Base-by-base conservation (phyloP, 2,888 invertebrate genomes). In the Mesochorus sp. region DNA sequence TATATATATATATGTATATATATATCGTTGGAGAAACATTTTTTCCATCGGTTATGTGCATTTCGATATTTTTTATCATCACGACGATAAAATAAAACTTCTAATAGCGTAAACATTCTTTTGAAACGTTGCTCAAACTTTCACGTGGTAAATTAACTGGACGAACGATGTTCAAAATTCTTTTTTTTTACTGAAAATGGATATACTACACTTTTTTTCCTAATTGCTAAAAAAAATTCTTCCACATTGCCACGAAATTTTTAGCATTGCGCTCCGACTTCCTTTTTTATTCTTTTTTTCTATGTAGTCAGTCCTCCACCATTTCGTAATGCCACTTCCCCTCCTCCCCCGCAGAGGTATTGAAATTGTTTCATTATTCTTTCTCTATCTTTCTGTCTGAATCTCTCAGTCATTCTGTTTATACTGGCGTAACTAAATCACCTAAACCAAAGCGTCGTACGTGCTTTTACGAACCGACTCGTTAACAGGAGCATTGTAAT, bases 361-460 rank as follows among this genome's bases (percentile, higher is more conserved):
- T 73, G 61, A 67, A 77, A 73, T 61, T 61, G 47, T 68, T 39
- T 64, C 57, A 34, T 26, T 53, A 19, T 19, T 31, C 39, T 17
- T n/a, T 24, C 14, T 42, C 3, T 8, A 26, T 44, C 26, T 31
- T 3, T 26, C 26, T 24, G 24, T 51, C n/a, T 51, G 12, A 12
- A 10, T 34, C 10, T 14, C 24, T 34, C 34, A 21, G 34, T 49
- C 44, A 47, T 10, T 71, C 55, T 74, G 73, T 74, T 74, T 68
- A 62, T 62, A 77, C 66, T 66, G 61, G 66, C 73, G 68, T 74
- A 77, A 68, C 68, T 68, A 76, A 73, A 73, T 61, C 55, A 62
- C 73, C 77, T 73, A 73, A 73, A 73, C 77, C 62, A 51, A 77
- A 68, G 57, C 62, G 73, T 68, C 68, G 73, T 77, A 77, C 77